These are phyloP conservation scores for Apamea sordens DNA, from an alignment of 2,888 invertebrate genomes.

Conservation along the genomic window DNA sequence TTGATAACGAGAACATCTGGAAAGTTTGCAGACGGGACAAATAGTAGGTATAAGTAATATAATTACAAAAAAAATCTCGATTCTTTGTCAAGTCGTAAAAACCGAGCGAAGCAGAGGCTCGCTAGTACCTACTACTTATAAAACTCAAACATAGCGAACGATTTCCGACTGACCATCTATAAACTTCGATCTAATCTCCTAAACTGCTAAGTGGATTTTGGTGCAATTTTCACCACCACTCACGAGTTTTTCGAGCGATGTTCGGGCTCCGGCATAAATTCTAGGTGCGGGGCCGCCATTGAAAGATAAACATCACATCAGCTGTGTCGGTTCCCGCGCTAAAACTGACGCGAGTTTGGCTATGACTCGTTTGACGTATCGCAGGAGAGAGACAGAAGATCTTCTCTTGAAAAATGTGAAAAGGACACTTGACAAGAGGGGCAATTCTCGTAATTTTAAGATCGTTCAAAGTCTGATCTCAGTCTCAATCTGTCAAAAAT, in stretches of 20 bases:
- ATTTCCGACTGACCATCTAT: slow-evolving; percentile 1
- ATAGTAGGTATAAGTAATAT: too few species aligned
- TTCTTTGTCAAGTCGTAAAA: not conserved
- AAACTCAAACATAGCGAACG: not conserved
- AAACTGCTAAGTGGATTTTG: slow-evolving; percentile 47
- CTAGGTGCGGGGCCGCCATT: slow-evolving; percentile 41
- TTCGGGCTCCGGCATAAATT: slow-evolving; percentile 47
- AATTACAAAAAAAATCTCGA: too few species aligned
- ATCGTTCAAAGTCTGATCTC: not conserved
- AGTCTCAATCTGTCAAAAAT: not conserved
- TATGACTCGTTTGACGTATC: slow-evolving; percentile 16
- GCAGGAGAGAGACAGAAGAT: slow-evolving; percentile 34
- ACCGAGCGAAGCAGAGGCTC: not conserved
- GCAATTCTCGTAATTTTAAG: not conserved
- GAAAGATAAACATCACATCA: slow-evolving; percentile 58
- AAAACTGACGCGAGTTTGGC: slow-evolving; percentile 32
- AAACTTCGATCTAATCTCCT: slow-evolving; percentile 39
- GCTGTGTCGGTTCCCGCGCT: slow-evolving; percentile 58
- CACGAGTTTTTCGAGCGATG: slow-evolving; percentile 43
- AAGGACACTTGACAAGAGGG: not conserved
- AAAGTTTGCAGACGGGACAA: too few species aligned
- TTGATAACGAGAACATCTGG: too few species aligned
- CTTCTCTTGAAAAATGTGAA: not conserved
- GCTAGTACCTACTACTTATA: not conserved
- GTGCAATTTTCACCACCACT: slow-evolving; percentile 45